Percentiles rank a stretch among this genome's conserved stretches.
Conservation (phyloP, 2,888 invertebrate species). For the Ischnus inquisitorius region DNA sequence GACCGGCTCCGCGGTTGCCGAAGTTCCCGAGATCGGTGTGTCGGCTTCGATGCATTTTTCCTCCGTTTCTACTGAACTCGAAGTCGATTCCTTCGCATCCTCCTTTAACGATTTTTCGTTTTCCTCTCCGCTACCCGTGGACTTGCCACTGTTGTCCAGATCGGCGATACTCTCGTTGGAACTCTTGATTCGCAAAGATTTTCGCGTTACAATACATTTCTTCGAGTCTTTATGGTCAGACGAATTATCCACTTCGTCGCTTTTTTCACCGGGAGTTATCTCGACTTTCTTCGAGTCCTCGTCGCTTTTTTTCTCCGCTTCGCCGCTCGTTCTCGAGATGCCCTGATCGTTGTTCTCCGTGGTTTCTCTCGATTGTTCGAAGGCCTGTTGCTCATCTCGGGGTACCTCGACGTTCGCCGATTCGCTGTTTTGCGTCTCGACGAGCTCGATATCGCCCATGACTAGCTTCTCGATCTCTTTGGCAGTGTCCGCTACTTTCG, state of each 20-base stretch:
- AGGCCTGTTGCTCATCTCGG: slow-evolving; percentile 53
- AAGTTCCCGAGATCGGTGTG: slow-evolving; percentile 33
- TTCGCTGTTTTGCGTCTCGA: slow-evolving; percentile 78
- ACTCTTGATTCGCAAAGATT: slow-evolving; percentile 57
- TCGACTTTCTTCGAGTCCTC: neutral
- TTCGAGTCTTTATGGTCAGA: slow-evolving; percentile 52
- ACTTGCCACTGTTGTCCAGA: slow-evolving; percentile 37
- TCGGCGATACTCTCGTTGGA: slow-evolving; percentile 46
- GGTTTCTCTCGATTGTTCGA: slow-evolving; percentile 16
- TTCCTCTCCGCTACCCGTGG: slow-evolving; percentile 34
- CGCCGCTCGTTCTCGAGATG: slow-evolving; percentile 33
- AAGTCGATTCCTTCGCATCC: slow-evolving; percentile 48
- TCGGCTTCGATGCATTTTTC: slow-evolving; percentile 36
- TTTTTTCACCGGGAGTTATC: slow-evolving; percentile 44
- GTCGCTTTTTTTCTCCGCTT: slow-evolving; percentile 29
- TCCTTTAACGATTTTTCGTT: slow-evolving; percentile 11
- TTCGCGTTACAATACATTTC: slow-evolving; percentile 60
- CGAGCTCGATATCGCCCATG: slow-evolving; percentile 83
- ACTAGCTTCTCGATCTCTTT: slow-evolving; percentile 85
- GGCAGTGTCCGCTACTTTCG: slow-evolving; percentile 84
- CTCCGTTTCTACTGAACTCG: slow-evolving; percentile 10
- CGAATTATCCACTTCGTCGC: slow-evolving; percentile 38
- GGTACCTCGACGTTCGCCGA: slow-evolving; percentile 64
- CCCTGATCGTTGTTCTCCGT: slow-evolving; percentile 37
- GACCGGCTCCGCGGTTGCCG: neutral